Conservation (phyloP, 2,113 vertebrate species). For the Passer domesticus region DNA sequence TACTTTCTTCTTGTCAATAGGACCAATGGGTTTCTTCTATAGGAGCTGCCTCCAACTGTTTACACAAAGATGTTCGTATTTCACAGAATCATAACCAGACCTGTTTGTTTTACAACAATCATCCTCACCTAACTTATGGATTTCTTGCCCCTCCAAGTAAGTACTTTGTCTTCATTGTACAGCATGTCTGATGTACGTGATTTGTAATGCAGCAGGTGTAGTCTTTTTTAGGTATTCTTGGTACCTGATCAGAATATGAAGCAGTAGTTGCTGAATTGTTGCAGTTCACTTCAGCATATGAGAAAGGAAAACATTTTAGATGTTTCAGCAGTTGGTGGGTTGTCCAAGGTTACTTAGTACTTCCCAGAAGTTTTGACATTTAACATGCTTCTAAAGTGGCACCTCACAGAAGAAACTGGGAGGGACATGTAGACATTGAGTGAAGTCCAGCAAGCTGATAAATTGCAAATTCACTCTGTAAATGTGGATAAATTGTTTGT, state of each 20-base stretch:
- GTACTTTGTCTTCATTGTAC: background rate
- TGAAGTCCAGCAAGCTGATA: background rate
- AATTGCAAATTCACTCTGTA: background rate
- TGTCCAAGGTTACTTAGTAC: background rate
- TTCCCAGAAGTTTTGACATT: background rate
- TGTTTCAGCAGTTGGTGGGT: background rate
- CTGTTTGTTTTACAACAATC: slow-evolving; percentile 75
- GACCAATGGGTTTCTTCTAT: slow-evolving; percentile 41
- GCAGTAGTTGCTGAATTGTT: background rate
- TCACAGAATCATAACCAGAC: slow-evolving; percentile 65
- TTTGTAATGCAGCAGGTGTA: background rate
- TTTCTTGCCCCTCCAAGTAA: slow-evolving; percentile 76
- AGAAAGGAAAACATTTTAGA: background rate
- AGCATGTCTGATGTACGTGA: background rate
- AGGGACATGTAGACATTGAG: background rate
- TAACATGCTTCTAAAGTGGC: background rate
- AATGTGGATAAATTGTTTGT: background rate
- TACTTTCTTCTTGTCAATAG: slow-evolving; percentile 42
- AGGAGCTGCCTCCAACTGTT: slow-evolving; percentile 61
- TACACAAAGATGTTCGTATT: slow-evolving; percentile 72
- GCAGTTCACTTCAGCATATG: background rate
- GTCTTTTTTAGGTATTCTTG: background rate
- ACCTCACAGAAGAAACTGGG: background rate
- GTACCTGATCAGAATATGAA: background rate
- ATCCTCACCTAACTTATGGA: slow-evolving; percentile 62